A percentile compares a stretch with the other conserved stretches of the same genome.
Evolutionary conservation across 2,888 invertebrate genomes (phyloP).

Genomic region (Cataglyphis cursor): DNA sequence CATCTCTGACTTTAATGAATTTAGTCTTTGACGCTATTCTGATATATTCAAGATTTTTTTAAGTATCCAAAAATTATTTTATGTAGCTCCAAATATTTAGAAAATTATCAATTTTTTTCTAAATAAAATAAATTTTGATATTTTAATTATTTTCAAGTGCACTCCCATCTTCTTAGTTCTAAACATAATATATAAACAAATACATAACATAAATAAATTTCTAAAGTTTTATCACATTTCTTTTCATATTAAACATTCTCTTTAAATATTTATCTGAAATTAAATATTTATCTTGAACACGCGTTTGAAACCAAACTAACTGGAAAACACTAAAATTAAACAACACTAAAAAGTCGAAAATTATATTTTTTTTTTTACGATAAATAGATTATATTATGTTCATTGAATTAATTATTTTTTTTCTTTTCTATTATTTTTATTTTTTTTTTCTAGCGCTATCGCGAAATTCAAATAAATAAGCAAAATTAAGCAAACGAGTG

Average conservation of each 20-base stretch:
- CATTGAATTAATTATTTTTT: conserved; percentile 12
- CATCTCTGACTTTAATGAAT: too few species aligned
- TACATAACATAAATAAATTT: neutral
- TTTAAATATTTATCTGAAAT: neutral
- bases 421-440: neutral
- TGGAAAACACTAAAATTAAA: too few species aligned
- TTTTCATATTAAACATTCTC: neutral
- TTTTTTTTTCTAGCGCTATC: neutral
- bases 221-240: neutral
- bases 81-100: neutral
- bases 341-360: neutral
- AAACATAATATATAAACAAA: neutral
- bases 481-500: conserved; percentile 67
- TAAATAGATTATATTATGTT: conserved; percentile 11
- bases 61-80: neutral
- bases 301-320: neutral
- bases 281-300: neutral
- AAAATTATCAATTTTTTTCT: neutral
- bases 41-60: neutral
- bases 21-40: neutral
- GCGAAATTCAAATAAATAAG: neutral
- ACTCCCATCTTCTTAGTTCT: neutral
- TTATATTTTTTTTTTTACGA: conserved; percentile 3
- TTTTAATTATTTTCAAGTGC: neutral
- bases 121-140: neutral